These are phyloP conservation scores for Clitarchus hookeri DNA, from an alignment of 2,888 invertebrate genomes.

Conservation along the genomic window DNA sequence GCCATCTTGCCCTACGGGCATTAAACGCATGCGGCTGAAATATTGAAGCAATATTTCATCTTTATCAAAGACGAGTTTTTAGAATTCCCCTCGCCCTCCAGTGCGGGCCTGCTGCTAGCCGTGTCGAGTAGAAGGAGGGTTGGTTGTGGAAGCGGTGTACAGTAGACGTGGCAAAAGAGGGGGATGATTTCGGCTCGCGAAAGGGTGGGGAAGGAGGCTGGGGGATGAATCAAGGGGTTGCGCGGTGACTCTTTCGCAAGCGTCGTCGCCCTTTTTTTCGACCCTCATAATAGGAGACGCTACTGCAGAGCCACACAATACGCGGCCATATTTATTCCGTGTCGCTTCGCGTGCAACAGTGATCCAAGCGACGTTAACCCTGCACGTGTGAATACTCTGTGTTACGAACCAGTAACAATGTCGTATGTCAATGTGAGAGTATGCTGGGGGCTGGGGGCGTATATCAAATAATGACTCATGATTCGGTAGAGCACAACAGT, in stretches of 20 bases:
- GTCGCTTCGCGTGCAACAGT: neutral
- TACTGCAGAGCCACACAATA: slow-evolving; percentile 23
- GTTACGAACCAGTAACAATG: too few relatives aligned
- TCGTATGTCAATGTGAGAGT: too few relatives aligned
- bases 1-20: neutral
- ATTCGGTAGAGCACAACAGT: too few relatives aligned
- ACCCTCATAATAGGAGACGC: neutral
- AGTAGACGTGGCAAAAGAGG: neutral
- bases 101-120: neutral
- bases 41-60: slow-evolving; percentile 25
- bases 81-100: neutral
- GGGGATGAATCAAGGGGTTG: neutral
- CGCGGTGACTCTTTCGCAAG: neutral
- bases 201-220: neutral
- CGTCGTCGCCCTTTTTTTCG: slow-evolving; percentile 15
- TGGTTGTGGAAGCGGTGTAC: neutral
- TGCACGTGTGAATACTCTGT: too few relatives aligned
- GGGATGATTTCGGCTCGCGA: neutral
- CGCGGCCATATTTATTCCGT: slow-evolving; percentile 22
- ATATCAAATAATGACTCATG: too few relatives aligned
- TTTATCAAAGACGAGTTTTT: slow-evolving; percentile 26
- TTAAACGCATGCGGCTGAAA: neutral
- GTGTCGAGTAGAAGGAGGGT: neutral
- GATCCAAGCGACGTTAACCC: neutral
- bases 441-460: too few relatives aligned